Percentiles rank a stretch among this genome's conserved stretches.
Conservation (phyloP, 2,113 vertebrate species). For the Uropsilus gracilis region DNA sequence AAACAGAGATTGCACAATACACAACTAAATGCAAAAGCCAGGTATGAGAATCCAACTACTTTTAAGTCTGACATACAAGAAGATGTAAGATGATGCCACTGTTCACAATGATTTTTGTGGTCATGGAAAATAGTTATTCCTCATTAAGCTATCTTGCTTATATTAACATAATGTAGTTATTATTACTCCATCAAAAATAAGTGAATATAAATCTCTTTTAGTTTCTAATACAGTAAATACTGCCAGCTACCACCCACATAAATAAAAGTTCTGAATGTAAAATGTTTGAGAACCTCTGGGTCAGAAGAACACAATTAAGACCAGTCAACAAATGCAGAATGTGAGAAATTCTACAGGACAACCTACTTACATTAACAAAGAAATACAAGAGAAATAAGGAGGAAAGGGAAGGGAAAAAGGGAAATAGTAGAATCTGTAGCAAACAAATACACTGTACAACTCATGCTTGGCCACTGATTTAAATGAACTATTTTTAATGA, state of each 20-base stretch:
- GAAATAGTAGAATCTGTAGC: neutral
- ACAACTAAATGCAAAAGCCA: neutral
- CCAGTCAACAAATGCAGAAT: neutral
- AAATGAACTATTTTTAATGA: neutral
- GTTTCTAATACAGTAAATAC: neutral
- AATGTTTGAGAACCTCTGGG: neutral
- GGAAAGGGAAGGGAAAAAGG: neutral
- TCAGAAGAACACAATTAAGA: neutral
- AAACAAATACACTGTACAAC: neutral
- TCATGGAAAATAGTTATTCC: no score
- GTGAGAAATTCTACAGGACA: neutral
- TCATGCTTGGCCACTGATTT: neutral
- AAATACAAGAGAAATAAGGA: neutral
- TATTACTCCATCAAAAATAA: neutral
- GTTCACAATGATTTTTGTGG: no score
- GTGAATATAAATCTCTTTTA: neutral
- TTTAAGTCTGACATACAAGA: neutral
- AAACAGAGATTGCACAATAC: neutral
- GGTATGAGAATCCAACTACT: neutral
- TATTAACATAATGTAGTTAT: neutral
- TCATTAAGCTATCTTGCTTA: no score
- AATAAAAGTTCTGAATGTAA: neutral
- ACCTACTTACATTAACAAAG: neutral
- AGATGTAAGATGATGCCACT: neutral
- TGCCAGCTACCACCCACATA: neutral